Conservation (phyloP, 2,797 vertebrate genomes). For the Phyllotis vaccarum region DNA sequence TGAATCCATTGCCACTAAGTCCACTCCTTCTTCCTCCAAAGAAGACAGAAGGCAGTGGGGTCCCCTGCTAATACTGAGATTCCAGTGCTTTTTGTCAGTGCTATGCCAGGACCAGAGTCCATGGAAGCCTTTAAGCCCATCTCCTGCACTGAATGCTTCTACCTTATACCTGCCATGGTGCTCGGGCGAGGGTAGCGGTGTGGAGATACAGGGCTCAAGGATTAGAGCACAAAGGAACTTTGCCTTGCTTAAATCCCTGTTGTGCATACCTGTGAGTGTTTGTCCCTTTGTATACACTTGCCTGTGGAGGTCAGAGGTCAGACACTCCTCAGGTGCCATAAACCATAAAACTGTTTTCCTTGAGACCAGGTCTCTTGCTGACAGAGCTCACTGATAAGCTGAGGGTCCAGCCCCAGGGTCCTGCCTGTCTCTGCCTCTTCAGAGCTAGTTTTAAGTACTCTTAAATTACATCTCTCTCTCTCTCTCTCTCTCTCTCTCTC, state of each 20-base stretch:
- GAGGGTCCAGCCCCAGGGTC: neutral
- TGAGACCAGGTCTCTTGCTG: neutral
- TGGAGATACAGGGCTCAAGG: neutral
- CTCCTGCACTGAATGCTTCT: neutral
- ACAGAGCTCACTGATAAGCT: neutral
- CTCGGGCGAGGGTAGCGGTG: neutral
- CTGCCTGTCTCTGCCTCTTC: neutral
- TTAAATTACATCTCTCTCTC: neutral
- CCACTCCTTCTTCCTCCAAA: neutral
- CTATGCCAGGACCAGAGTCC: neutral
- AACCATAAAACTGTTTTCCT: neutral
- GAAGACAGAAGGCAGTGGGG: neutral
- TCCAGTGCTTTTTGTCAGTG: neutral
- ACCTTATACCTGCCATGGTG: neutral
- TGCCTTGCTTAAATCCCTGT: neutral
- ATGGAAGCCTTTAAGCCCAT: neutral
- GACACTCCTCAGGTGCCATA: neutral
- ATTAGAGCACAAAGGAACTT: neutral
- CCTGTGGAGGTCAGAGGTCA: neutral
- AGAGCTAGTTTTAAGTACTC: neutral
- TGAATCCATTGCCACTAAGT: neutral
- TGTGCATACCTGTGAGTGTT: neutral
- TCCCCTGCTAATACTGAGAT: neutral
- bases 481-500: neutral
- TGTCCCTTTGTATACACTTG: neutral